Conservation (phyloP, 2,113 vertebrate genomes). For the Macquaria ambigua region DNA sequence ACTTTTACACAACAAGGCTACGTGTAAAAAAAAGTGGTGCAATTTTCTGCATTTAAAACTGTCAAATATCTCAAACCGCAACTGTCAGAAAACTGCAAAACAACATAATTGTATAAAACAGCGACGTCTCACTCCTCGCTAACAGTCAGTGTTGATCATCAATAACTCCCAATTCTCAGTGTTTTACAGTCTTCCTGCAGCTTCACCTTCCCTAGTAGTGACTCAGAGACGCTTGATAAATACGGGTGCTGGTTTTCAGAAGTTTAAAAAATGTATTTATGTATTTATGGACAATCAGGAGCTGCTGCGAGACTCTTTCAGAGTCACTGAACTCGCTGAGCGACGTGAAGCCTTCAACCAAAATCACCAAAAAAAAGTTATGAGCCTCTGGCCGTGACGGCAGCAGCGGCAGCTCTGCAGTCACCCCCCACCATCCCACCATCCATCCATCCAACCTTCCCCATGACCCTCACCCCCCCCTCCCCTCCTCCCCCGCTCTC, state of each 20-base stretch:
- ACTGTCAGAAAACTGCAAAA: too few species aligned
- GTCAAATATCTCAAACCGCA: too few species aligned
- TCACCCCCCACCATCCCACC: background rate
- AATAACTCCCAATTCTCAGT: background rate
- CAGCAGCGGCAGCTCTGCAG: constrained; percentile 1
- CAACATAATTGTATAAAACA: background rate
- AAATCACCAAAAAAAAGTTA: constrained; percentile 41
- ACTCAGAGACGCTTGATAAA: background rate
- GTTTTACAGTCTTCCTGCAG: background rate
- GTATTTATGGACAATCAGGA: constrained; percentile 34
- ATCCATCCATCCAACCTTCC: constrained; percentile 45
- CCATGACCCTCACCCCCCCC: constrained; percentile 70
- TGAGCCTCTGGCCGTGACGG: constrained; percentile 15
- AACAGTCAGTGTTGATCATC: background rate
- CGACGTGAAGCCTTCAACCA: constrained; percentile 2
- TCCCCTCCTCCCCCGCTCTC: constrained; percentile 78
- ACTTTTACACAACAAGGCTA: background rate
- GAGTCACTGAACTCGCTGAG: background rate
- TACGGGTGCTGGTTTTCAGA: background rate
- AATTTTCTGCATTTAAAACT: background rate
- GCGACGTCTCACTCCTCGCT: background rate
- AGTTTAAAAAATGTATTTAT: background rate
- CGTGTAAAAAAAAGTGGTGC: too few species aligned
- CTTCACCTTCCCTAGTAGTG: background rate
- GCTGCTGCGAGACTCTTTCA: constrained; percentile 15